Base-by-base conservation (phyloP, 2,113 vertebrate species). In the Brienomyrus brachyistius region DNA sequence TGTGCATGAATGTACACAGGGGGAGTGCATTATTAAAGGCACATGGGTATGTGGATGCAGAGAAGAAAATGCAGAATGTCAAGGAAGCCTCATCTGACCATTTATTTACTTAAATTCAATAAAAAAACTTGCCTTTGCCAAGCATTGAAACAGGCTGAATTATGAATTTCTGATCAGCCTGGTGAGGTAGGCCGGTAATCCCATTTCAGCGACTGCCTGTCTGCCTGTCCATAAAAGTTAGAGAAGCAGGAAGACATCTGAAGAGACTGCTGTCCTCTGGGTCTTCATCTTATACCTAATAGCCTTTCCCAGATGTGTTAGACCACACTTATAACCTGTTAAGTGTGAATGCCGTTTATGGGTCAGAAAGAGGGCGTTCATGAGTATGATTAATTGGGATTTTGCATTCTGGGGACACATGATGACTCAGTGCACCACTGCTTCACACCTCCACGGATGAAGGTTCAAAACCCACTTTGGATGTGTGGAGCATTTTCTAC, bases 91-190 rank as follows among this genome's bases (percentile, higher is more conserved):
- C 84, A 91, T 90, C 85, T 88, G 95, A 94, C 95, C 95, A 96
- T 97, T 97, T 96, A 95, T 96, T 95, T 96, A 97, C 97, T 97
- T 97, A 96, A 96, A 97, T 96, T 95, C 95, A 96, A 95, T 96
- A 94, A 94, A 94, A 94, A 95, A 94, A 93, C 95, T 94, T 89
- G 90, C 92, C 94, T 95, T 94, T 89, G 90, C 92, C 35, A 90
- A 93, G 96, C 94, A 92, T 94, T 93, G 95, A 95, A 93, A 94
- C 95, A 94, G 93, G 94, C 93, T 93, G 95, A 43, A 92, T 95
- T 96, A 95, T 96, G 96, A 96, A 97, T 97, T 96, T 96, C 95
- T 95, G 95, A 96, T 97, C 95, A 96, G 95, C 94, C 91, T 92
- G 91, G 95, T 95, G 95, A 96, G 94, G 93, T 50, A 93, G 94